Conservation (phyloP, 2,797 vertebrate genomes). For the Momotus momota region DNA sequence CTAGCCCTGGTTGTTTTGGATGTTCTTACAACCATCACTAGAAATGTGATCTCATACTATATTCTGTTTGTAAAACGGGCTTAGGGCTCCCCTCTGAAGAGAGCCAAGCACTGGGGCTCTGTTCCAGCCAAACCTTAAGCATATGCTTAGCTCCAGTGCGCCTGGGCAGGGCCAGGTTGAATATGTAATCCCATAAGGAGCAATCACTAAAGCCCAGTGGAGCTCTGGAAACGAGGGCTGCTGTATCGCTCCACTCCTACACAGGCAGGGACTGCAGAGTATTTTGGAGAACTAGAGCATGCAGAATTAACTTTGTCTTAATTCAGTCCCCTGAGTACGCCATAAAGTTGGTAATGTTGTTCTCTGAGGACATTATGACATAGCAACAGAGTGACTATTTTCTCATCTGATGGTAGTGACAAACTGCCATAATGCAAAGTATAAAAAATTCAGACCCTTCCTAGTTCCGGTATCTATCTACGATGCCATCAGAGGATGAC, state of each 20-base stretch:
- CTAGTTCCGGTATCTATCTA: neutral
- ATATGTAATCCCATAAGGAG: neutral
- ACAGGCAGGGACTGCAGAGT: neutral
- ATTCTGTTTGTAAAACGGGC: neutral
- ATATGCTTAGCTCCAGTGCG: neutral
- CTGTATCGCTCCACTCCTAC: neutral
- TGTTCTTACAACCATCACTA: neutral
- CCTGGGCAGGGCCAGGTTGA: neutral
- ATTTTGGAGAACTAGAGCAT: slow-evolving; percentile 27
- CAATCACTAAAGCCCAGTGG: neutral
- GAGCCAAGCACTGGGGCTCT: neutral
- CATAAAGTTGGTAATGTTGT: neutral
- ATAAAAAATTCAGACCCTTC: neutral
- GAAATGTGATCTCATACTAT: neutral
- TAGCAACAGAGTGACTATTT: neutral
- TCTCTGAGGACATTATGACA: neutral
- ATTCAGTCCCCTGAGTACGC: neutral
- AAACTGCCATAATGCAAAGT: neutral
- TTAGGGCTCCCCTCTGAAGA: neutral
- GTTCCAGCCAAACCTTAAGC: neutral
- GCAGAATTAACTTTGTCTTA: slow-evolving; percentile 16
- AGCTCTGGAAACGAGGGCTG: neutral
- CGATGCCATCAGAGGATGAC: neutral
- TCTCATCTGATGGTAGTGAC: slow-evolving; percentile 7
- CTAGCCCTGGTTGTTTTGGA: neutral